phyloP scores from a whole-genome alignment of 2,888 invertebrate genomes.

The Eristalinus sepulchralis region DNA sequence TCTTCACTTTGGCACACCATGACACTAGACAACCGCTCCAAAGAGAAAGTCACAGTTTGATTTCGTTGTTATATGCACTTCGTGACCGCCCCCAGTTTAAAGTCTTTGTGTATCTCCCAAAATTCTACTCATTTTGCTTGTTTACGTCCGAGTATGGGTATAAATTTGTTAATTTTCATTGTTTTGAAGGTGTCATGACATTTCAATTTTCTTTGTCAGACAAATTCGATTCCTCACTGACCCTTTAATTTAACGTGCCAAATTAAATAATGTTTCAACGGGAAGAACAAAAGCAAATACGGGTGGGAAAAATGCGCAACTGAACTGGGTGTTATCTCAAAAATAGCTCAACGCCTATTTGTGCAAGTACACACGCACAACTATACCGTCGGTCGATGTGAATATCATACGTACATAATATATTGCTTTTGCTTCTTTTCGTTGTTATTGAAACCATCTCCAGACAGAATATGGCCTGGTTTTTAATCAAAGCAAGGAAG shows the following conservation, averaged over 20 bases:
- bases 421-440: background rate
- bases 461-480: conserved; percentile 3
- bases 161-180: conserved; percentile 1
- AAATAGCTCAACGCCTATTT: conserved; percentile 21
- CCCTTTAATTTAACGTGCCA: background rate
- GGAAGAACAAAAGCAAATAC: background rate
- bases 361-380: background rate
- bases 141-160: background rate
- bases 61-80: conserved; percentile 38
- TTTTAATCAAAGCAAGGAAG: conserved; percentile 32
- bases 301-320: conserved; percentile 12
- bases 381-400: background rate
- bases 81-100: conserved; percentile 61
- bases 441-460: conserved; percentile 1
- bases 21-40: conserved; percentile 37
- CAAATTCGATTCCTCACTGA: conserved; percentile 15
- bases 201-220: background rate
- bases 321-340: conserved; percentile 28
- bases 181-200: conserved; percentile 42
- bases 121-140: conserved; percentile 9
- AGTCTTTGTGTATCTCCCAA: conserved; percentile 19
- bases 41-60: conserved; percentile 54
- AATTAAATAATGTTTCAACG: background rate
- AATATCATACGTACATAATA: no score
- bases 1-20: conserved; percentile 8